phyloP scores from a whole-genome alignment of 2,113 vertebrate genomes.

The Ia io region DNA sequence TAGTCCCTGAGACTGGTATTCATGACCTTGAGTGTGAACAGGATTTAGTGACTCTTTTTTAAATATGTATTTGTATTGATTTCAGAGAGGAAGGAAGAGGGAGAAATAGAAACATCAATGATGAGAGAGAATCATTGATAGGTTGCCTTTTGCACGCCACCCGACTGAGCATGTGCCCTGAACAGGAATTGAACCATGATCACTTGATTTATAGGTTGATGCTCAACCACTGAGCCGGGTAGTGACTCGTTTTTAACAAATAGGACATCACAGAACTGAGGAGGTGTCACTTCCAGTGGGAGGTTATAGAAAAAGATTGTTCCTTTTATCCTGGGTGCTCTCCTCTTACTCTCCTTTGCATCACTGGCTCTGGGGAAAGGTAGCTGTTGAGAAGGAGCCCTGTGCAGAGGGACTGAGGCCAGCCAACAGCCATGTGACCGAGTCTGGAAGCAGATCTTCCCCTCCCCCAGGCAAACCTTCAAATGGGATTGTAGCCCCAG shows the following conservation, averaged over 20 bases:
- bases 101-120: no score
- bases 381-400: background rate
- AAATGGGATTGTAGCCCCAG: background rate
- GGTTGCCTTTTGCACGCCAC: no score
- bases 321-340: background rate
- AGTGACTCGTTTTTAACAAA: background rate
- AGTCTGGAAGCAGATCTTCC: background rate
- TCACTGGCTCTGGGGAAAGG: background rate
- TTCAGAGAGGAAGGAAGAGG: no score
- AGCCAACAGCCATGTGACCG: background rate
- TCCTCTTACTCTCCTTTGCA: background rate
- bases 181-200: no score
- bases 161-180: no score
- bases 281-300: background rate
- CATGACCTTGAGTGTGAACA: background rate
- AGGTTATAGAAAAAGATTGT: background rate
- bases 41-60: background rate
- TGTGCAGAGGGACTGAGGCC: background rate
- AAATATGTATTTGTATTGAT: background rate
- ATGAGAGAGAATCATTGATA: no score
- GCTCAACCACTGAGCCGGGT: no score
- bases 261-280: background rate
- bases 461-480: background rate
- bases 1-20: background rate
- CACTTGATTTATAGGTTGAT: no score